Base-by-base conservation (phyloP, 2,888 invertebrate genomes). In the Drosophila peninsularis region DNA sequence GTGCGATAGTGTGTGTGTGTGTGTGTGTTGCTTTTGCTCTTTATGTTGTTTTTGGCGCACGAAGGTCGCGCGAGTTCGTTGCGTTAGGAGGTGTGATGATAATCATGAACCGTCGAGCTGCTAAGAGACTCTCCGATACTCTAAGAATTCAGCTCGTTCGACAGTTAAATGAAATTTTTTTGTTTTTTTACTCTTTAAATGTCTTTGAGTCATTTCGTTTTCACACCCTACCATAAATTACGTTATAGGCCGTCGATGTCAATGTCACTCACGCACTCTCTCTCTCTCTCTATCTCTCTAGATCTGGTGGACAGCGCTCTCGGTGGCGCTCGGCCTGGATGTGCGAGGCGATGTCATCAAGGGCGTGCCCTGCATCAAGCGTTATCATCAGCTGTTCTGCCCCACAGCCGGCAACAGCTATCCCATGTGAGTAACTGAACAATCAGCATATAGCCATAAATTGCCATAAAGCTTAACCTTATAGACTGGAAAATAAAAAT, bases 251-350 rank as follows among this genome's bases (percentile, higher is more conserved):
- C 30, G 41, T 36, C 50, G 34, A 21, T 34, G 21, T 62, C 17
- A 11, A 11, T 34, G 52, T 42, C 77, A 71, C 65, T 36, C 53
- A 10, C 11, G 32, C n/a, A 10, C 10, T n/a, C 9, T 36, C 19
- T 17, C 42, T 49, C 11, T 37, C 17, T 41, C n/a, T 54, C 30
- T 37, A 14, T 10, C 21, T 85, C 21, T 32, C 0, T 94, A 97
- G 97, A 97, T 97, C 89, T 94, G 97, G 92, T 97, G 97, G 97
- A 97, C 97, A 64, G 97, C 97, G 39, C 93, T 97, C 76, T 97
- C 97, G 27, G 94, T 97, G 85, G 97, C 97, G 70, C 93, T 98
- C 89, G 97, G 97, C 62, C 94, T 97, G 91, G 97, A 97, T 93
- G 94, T 97, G 66, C 95, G 96, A 82, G 97, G 97, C 67, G 97